Evolutionary conservation across 1,140 invertebrate genomes (phyloP), one percentile per base, ranked within the genome.

Genomic region (Grapholita molesta): DNA sequence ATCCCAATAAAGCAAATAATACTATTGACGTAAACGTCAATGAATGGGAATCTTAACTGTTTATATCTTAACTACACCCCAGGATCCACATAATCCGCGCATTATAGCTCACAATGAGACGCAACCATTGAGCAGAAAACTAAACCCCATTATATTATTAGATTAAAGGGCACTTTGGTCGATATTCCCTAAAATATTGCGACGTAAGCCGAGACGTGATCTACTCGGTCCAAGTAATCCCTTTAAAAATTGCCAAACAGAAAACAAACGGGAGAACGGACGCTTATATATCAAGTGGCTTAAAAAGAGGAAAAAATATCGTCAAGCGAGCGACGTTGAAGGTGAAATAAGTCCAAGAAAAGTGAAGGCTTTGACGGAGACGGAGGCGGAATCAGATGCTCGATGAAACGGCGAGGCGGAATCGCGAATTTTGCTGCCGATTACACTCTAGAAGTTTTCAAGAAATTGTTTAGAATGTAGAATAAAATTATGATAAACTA

Each of bases 121-220:
- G 82, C 80, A 79, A 86, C 85, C 88, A 90, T 86, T 81, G 83
- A 80, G 83, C 76, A 70, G 48, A 68, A 72, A 78, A 72, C 77
- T 76, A 79, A 85, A 82, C 77, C 78, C 86, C 76, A 88, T 88
- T 91, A 89, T 88, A 86, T 86, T 72, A 86, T 85, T 83, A 89
- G 88, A 91, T 91, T 91, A 91, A 90, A 91, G 84, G 78, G 81
- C 83, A 91, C 86, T 91, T 88, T 88, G 83, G 86, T 86, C 88
- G 80, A 91, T 91, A 91, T 91, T 87, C 85, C 85, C 71, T 91
- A 82, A 91, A 86, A 91, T 91, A 91, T 91, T 84, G 85, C 86
- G 80, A 71, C 88, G 86, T 91, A 91, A 91, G 78, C 71, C 75
- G 76, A 84, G 82, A 90, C 85, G 86, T 88, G 89, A 88, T 86